Evolutionary conservation across 2,797 vertebrate species (phyloP).

Genomic region (Chromobotia macracanthus): DNA sequence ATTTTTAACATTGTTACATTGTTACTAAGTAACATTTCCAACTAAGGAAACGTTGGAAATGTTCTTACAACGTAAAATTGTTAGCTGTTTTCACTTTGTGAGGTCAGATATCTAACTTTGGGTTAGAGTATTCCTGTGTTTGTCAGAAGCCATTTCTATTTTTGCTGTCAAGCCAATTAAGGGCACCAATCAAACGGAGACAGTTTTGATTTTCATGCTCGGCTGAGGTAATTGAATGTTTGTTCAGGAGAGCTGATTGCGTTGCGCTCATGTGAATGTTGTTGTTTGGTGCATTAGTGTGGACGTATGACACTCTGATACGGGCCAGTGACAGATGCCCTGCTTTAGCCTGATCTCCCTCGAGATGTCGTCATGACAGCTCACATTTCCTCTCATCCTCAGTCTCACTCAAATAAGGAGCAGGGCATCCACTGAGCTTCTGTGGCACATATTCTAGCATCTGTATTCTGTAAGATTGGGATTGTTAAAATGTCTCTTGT

Average conservation of each 20-base stretch:
- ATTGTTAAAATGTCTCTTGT: constrained; percentile 9
- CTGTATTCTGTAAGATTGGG: constrained; percentile 7
- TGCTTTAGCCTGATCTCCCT: constrained; percentile 47
- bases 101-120: constrained; percentile 18
- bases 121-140: constrained; percentile 62
- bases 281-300: constrained; percentile 70
- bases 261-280: constrained; percentile 63
- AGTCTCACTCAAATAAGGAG: constrained; percentile 48
- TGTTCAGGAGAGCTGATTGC: constrained; percentile 58
- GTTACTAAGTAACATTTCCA: too few relatives aligned
- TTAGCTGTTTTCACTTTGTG: not conserved
- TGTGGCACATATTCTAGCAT: constrained; percentile 38
- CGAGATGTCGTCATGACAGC: constrained; percentile 49
- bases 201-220: constrained; percentile 53
- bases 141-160: constrained; percentile 58
- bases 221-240: constrained; percentile 73
- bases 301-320: constrained; percentile 57
- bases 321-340: constrained; percentile 59
- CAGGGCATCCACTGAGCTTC: constrained; percentile 43
- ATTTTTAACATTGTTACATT: too few relatives aligned
- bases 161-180: constrained; percentile 55
- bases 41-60: too few relatives aligned
- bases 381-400: constrained; percentile 50
- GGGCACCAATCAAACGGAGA: constrained; percentile 52
- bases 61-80: too few relatives aligned